Base-by-base conservation (phyloP, 2,113 vertebrate species). In the Strigops habroptila region DNA sequence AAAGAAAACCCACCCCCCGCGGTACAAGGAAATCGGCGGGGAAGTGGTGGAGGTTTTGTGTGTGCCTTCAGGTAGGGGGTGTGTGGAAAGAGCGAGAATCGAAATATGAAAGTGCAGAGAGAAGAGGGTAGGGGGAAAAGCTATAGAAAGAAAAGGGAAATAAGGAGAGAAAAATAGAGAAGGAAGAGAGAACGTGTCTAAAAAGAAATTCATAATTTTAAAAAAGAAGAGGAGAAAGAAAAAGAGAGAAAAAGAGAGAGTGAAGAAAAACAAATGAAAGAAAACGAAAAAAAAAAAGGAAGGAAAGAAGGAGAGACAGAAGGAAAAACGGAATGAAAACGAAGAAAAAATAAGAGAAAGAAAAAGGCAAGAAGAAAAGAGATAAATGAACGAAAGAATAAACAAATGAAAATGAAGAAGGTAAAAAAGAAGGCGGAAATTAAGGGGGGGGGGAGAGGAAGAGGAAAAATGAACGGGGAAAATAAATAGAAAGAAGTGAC, bases 361-460 rank as follows among this genome's bases (percentile, higher is more conserved):
- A 10, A 23, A 62, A 41, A 73, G 22, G 8, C 41, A 39, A 19
- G 8, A 31, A 63, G n/a, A 80, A 46, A 52, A 25, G 9, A 19
- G 60, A 30, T 24, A 37, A 59, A 55, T 18, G 9, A 88, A 41
- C 0, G 12, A 27, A 64, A 44, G 2, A 31, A 71, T 67, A 44
- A 60, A 10, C 7, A 25, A n/a, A 44, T 7, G 24, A 11, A 75
- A 67, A 82, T 25, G 18, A 84, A 55, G 6, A 19, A 44, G 18
- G 2, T 25, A 59, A 77, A 37, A 59, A 75, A 77, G 27, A 44
- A 55, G 19, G 24, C 0, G 1, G 18, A 10, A 12, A 1, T 1
- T 3, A 18, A 52, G 21, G 8, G 12, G 75, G 24, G 17, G 33
- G 53, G 27, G 1, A 44, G 60, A 2, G 9, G 15, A 28, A 74